Evolutionary conservation across 2,888 invertebrate genomes (phyloP).

Genomic region (Sussaba pulchella): DNA sequence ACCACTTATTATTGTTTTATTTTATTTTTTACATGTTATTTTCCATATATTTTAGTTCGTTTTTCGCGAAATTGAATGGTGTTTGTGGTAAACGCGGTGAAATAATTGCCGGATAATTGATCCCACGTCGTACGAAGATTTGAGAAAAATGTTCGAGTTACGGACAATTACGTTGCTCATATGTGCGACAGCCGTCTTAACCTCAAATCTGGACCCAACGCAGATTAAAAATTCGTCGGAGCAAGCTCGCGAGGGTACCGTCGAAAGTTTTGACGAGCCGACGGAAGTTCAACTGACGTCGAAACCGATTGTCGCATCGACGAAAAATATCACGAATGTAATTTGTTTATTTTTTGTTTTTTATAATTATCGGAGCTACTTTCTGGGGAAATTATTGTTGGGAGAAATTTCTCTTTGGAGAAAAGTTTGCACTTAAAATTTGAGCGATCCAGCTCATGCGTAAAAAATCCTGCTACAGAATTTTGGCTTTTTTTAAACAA

Average conservation of each 20-base stretch:
- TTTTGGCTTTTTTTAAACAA: no score
- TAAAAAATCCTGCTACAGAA: no score
- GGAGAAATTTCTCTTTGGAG: no score
- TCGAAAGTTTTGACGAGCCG: conserved; percentile 18
- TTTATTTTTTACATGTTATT: conserved; percentile 53
- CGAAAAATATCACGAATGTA: conserved; percentile 33
- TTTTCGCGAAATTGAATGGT: conserved; percentile 10
- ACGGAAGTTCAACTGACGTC: background rate
- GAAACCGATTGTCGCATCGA: background rate
- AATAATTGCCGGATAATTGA: background rate
- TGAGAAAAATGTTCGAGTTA: conserved; percentile 45
- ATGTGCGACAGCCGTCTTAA: conserved; percentile 72
- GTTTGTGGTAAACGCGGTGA: conserved; percentile 1
- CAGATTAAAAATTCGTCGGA: conserved; percentile 60
- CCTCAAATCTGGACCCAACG: conserved; percentile 70
- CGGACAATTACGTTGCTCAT: conserved; percentile 56
- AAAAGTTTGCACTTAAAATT: no score
- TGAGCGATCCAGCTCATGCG: no score
- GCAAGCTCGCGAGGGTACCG: conserved; percentile 21
- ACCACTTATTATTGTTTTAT: conserved; percentile 55
- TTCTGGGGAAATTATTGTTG: no score
- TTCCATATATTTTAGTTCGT: no score
- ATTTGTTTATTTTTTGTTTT: conserved; percentile 35
- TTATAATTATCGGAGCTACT: no score
- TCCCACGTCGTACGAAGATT: background rate